Evolutionary conservation across 2,888 invertebrate species (phyloP), one percentile per base, ranked within the genome.

Genomic region (Cosmopolites sordidus): DNA sequence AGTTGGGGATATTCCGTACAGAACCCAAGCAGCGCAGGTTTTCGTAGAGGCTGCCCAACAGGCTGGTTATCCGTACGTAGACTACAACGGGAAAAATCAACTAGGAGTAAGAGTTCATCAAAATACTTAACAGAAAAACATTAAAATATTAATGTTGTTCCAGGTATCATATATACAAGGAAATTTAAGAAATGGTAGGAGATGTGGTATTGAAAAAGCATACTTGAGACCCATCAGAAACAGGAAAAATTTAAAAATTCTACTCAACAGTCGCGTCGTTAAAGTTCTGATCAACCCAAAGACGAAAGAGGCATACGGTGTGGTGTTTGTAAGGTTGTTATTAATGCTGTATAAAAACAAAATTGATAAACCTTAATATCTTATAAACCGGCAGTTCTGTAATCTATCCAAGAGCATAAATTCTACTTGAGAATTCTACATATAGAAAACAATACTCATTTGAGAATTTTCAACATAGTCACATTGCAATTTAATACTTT

Each of bases 171-270:
- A 78, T 62, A 79, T 86, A 0, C 86, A 88, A 71, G 78, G 80
- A 0, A 85, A 78, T 0, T 77, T 78, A 0, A 73, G 70, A 30
- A 70, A 75, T 27, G 88, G 88, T 0, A 76, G 75, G 0, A 76
- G 91, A 27, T 80, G 82, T 57, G 86, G 85, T 62, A 79, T 83
- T 0, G 84, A 84, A 5, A 82, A 80, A 62, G 79, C 82, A 0
- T 87, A 82, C 62, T 73, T 87, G 1, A 77, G 82, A 50, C 80
- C 80, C 8, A 76, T 83, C 27, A 76, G 79, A 58, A 70, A 74
- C 5, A 75, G 88, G 43, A 72, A 66, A 9, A 91, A 90, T 69
- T 74, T 91, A 1, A 83, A 83, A 64, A 82, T 88, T 15, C 72
- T 87, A 1, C 81, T 84, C 4, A 64, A 63, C 15, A 78, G 80